Evolutionary conservation across 2,797 vertebrate genomes (phyloP).

Genomic region (Toxotes lorentzi): DNA sequence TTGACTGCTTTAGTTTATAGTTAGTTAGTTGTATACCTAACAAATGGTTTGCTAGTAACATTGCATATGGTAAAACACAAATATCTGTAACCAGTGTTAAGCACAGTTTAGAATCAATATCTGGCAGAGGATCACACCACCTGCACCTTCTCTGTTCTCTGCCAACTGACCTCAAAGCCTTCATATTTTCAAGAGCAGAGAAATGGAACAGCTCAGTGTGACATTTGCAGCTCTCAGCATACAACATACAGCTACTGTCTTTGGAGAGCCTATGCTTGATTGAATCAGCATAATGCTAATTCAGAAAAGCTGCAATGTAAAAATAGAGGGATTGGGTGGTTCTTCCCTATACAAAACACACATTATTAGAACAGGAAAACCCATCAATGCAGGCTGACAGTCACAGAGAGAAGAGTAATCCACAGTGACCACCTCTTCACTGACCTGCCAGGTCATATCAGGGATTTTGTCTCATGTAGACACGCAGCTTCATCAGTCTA

Average conservation of each 20-base stretch:
- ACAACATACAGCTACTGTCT: slow-evolving; percentile 11
- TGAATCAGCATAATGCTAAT: slow-evolving; percentile 1
- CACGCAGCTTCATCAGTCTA: slow-evolving; percentile 70
- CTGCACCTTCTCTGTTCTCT: slow-evolving; percentile 16
- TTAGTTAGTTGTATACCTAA: too few relatives aligned
- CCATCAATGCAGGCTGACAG: slow-evolving; percentile 66
- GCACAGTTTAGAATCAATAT: slow-evolving; percentile 28
- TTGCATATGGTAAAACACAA: background rate
- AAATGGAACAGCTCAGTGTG: slow-evolving; percentile 27
- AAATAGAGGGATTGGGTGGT: background rate
- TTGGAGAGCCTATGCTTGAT: background rate
- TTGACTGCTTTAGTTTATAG: background rate
- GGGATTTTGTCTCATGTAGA: slow-evolving; percentile 76
- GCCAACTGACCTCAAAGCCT: slow-evolving; percentile 35
- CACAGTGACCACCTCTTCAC: slow-evolving; percentile 80
- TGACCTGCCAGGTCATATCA: slow-evolving; percentile 85
- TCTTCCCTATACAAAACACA: background rate
- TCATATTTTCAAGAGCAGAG: slow-evolving; percentile 15
- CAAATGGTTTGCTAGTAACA: background rate
- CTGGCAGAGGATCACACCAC: slow-evolving; percentile 18
- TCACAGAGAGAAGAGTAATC: slow-evolving; percentile 79
- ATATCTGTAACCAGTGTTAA: slow-evolving; percentile 1
- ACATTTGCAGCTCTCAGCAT: slow-evolving; percentile 26
- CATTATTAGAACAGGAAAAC: slow-evolving; percentile 4
- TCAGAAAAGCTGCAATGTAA: background rate